These are phyloP conservation scores for Chiridota heheva DNA, from an alignment of 35 echinoderm and acorn worm genomes.

Conservation along the genomic window DNA sequence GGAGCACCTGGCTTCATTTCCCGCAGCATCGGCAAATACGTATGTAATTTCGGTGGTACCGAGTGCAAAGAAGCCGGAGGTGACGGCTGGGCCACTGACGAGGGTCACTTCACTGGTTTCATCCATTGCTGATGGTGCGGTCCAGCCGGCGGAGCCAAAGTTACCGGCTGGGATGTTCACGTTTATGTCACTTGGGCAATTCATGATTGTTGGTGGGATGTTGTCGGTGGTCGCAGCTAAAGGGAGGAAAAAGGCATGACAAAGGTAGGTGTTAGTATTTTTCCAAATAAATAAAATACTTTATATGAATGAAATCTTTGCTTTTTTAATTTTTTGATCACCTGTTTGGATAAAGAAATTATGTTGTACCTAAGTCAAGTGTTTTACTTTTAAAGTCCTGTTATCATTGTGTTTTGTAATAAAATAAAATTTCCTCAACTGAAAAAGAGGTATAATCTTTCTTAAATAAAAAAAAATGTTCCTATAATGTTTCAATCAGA, in stretches of 20 bases:
- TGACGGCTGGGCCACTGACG: conserved; percentile 17
- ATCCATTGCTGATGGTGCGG: conserved; percentile 52
- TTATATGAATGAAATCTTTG: too few species aligned
- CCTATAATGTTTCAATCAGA: too few species aligned
- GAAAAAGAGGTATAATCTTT: too few species aligned
- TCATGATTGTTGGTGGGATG: conserved; percentile 27
- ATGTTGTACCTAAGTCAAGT: too few species aligned
- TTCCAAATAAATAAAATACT: too few species aligned
- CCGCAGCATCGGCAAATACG: conserved; percentile 30
- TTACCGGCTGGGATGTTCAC: conserved; percentile 13
- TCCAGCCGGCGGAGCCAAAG: conserved; percentile 44
- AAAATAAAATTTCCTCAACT: too few species aligned
- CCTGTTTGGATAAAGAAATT: too few species aligned
- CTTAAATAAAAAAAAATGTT: too few species aligned
- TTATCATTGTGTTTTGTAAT: too few species aligned
- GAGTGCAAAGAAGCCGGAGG: conserved; percentile 30
- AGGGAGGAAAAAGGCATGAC: not conserved
- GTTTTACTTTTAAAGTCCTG: too few species aligned
- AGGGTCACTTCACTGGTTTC: conserved; percentile 16
- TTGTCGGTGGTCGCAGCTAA: conserved; percentile 19
- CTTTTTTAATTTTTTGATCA: too few species aligned
- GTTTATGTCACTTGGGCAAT: conserved; percentile 28
- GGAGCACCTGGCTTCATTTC: conserved; percentile 41
- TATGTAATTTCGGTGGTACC: conserved; percentile 28
- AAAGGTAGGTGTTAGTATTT: too few species aligned